phyloP scores from a whole-genome alignment of 2,888 invertebrate species.

The Chymomyza caudatula region DNA sequence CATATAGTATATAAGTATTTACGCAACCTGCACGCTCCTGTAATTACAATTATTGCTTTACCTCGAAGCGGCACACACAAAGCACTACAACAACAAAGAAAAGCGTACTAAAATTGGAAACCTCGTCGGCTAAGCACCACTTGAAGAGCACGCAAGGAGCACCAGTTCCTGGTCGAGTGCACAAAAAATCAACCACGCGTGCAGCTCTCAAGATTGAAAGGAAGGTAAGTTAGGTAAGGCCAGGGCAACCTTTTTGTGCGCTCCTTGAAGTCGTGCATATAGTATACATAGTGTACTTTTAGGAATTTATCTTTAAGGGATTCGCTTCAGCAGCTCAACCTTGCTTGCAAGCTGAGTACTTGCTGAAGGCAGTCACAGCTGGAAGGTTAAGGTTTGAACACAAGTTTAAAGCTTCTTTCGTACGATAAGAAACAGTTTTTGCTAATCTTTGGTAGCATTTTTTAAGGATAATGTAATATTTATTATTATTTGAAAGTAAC shows the following conservation, averaged over 20 bases:
- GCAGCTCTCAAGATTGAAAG: not conserved
- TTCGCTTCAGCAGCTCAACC: too few relatives aligned
- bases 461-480: too few relatives aligned
- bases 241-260: not conserved
- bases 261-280: too few relatives aligned
- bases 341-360: too few relatives aligned
- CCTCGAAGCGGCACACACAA: not conserved
- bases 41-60: conserved; percentile 62
- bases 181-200: not conserved
- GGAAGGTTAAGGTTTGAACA: too few relatives aligned
- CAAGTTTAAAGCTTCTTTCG: too few relatives aligned
- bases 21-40: conserved; percentile 13
- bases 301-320: too few relatives aligned
- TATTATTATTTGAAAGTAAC: too few relatives aligned
- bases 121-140: conserved; percentile 26
- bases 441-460: too few relatives aligned
- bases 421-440: too few relatives aligned
- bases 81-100: conserved; percentile 6
- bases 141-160: conserved; percentile 49
- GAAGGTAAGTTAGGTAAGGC: not conserved
- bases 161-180: not conserved
- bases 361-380: too few relatives aligned
- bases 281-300: too few relatives aligned
- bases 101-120: not conserved
- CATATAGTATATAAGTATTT: not conserved